These are phyloP conservation scores for Chymomyza fuscimana DNA, from an alignment of 2,888 invertebrate species.

Conservation along the genomic window DNA sequence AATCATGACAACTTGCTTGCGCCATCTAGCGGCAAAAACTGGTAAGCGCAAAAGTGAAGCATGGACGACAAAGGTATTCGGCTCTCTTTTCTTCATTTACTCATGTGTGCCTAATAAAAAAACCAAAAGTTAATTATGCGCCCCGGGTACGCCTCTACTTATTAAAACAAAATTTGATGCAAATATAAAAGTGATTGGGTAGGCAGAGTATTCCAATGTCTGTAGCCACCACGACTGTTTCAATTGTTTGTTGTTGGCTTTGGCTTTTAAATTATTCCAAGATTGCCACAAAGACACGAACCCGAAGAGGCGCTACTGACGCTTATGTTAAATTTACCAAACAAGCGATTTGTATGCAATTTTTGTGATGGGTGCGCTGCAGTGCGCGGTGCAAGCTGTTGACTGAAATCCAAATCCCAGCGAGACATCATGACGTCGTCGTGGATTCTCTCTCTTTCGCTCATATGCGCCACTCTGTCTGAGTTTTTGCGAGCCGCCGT, in stretches of 20 bases:
- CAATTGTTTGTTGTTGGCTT: slow-evolving; percentile 30
- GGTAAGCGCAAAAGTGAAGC: too few species aligned
- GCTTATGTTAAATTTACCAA: slow-evolving; percentile 74
- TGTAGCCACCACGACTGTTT: not conserved
- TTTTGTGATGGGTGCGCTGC: slow-evolving; percentile 40
- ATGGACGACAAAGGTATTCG: too few species aligned
- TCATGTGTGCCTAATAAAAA: too few species aligned
- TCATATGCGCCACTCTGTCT: slow-evolving; percentile 19
- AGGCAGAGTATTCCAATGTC: not conserved
- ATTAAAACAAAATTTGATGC: too few species aligned
- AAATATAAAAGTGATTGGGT: not conserved
- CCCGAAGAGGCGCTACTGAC: slow-evolving; percentile 69
- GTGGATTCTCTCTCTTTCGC: slow-evolving; percentile 25
- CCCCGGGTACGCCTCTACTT: too few species aligned
- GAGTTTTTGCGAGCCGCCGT: slow-evolving; percentile 49
- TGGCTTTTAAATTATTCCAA: slow-evolving; percentile 65
- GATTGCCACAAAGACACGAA: slow-evolving; percentile 56
- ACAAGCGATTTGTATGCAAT: slow-evolving; percentile 77
- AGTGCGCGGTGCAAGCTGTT: not conserved
- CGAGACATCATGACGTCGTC: slow-evolving; percentile 78
- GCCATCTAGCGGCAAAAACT: too few species aligned
- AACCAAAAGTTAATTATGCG: too few species aligned
- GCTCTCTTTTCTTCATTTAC: too few species aligned
- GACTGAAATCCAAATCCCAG: slow-evolving; percentile 69
- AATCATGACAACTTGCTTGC: too few species aligned